Base-by-base conservation (phyloP, 2,113 vertebrate species). In the Oplegnathus fasciatus region DNA sequence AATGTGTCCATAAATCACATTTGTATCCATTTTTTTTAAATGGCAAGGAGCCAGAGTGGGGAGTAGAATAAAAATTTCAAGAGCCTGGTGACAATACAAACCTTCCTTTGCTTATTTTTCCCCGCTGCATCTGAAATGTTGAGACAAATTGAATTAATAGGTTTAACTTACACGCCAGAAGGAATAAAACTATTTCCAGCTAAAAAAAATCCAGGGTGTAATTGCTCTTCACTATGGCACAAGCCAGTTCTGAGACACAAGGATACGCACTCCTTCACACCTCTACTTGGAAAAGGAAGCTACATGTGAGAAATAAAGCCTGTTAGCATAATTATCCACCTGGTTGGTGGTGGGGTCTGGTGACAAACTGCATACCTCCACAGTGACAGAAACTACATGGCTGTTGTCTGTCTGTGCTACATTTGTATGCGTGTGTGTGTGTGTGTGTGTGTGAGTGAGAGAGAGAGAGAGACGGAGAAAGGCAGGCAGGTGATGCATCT, bases 401-500 rank as follows among this genome's bases (percentile, higher is more conserved):
- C 44, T 86, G 70, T 70, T n/a, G 50, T 32, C 28, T 73, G 52
- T 17, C 13, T 55, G 77, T 74, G 68, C 86, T 32, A 62, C 17
- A 22, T 77, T 55, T 58, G 71, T 78, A n/a, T 57, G 62, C 24
- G 7, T 54, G 61, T 69, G 9, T 37, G 20, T 46, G 18, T 46
- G 77, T 40, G 34, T 69, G 62, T 69, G 18, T 76, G 74, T 67
- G 20, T 50, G 60, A 28, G 15, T 5, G 48, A 8, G 26, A 4
- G 58, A 8, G 50, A 20, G 24, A 65, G 32, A 58, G n/a, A 76
- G 28, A 20, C 26, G 6, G 6, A 24, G 13, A 17, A 32, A 11
- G 52, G 61, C 71, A 68, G 62, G 50, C 92, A 92, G 88, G 89
- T 90, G 88, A 91, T 80, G 81, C 44, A 60, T 83, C 78, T 91